Conservation (phyloP, 2,113 vertebrate genomes). For the Thinocorus orbignyianus region DNA sequence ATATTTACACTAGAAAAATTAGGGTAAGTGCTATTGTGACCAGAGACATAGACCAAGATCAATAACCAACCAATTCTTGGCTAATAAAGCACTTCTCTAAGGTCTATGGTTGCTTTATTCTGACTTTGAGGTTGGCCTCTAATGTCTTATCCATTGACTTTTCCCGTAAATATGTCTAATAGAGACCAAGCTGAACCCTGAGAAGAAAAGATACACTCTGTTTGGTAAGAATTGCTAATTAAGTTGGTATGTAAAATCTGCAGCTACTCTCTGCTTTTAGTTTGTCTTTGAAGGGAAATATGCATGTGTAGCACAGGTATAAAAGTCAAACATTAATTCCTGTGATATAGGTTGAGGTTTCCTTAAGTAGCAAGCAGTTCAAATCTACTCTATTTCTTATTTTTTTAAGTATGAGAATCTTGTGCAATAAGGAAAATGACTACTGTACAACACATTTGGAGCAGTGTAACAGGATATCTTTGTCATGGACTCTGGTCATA, state of each 20-base stretch:
- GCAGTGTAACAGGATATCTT: conserved; percentile 31
- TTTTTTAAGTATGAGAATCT: neutral
- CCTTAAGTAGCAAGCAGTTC: neutral
- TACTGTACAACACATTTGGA: neutral
- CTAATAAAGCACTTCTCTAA: conserved; percentile 99
- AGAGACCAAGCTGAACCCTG: conserved; percentile 75
- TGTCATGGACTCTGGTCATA: conserved; percentile 19
- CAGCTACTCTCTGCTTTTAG: conserved; percentile 38
- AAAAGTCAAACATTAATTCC: conserved; percentile 30
- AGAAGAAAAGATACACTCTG: conserved; percentile 81
- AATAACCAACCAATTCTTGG: conserved; percentile 96
- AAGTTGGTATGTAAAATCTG: conserved; percentile 84
- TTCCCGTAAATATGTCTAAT: conserved; percentile 93
- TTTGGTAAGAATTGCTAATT: conserved; percentile 90
- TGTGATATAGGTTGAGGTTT: neutral
- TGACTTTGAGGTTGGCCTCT: conserved; percentile 98
- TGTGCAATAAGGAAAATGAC: neutral
- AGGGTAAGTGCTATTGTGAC: conserved; percentile 99
- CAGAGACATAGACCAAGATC: conserved; percentile 96
- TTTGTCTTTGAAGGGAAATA: conserved; percentile 22
- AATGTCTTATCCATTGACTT: conserved; percentile 96
- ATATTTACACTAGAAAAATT: conserved; percentile 99
- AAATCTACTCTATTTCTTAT: neutral
- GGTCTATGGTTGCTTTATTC: conserved; percentile 88
- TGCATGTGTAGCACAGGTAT: neutral